Base-by-base conservation (phyloP, 2,888 invertebrate genomes). In the Drosophila seclusa region DNA sequence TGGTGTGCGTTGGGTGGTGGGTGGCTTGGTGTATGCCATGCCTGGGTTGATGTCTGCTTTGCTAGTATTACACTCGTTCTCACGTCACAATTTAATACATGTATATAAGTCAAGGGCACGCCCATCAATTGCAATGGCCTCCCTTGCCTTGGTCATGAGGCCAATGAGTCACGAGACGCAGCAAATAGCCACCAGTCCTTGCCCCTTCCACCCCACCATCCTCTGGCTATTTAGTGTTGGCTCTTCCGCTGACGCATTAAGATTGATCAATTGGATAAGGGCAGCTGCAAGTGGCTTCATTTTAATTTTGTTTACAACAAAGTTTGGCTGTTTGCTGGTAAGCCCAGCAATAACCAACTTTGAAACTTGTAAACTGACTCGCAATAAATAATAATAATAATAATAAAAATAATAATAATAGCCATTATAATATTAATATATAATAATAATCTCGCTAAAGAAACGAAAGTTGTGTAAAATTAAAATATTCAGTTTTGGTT, bases 261-360 rank as follows among this genome's bases (percentile, higher is more conserved):
- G 76, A 64, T 76, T 71, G 72, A 75, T 76, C 76, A 71, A 71
- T 61, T 59, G 40, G 34, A n/a, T 27, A 45, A 24, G n/a, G 40
- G 50, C 58, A 68, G 45, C 49, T 55, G 68, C 31, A 54, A 54
- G 49, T 52, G 58, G 21, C 45, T 55, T 40, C 16, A 24, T 42
- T 64, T 27, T 38, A 49, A 63, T 58, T 50, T 49, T 40, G 16
- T 0, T 34, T 27, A 27, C 49, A 49, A 49, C 18, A 18, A 24
- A 24, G 45, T 16, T 45, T 24, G 16, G 24, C 45, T 8, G 45
- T 16, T 45, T 45, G 4, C 4, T 6, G 45, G 24, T 24, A 45
- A 16, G 45, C 16, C 13, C 45, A 24, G 45, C 21, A 45, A 8
- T 45, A 16, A 24, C 24, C 45, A 45, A 45, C 24, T 24, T 45